Percentiles rank a stretch among this genome's conserved stretches.
Conservation (phyloP, 2,113 vertebrate genomes). For the Tragelaphus imberbis region DNA sequence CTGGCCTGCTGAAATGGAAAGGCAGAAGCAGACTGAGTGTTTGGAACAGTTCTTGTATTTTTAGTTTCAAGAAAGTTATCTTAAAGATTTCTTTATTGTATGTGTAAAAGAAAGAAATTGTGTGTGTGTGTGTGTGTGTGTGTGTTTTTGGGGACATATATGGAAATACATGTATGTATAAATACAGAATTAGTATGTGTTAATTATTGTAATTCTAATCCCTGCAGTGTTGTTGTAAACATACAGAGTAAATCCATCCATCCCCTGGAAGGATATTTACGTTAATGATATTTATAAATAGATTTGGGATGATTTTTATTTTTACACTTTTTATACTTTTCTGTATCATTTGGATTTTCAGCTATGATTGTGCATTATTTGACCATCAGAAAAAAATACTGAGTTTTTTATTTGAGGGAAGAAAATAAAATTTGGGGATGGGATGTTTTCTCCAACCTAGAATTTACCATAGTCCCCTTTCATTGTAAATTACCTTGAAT, state of each 20-base stretch:
- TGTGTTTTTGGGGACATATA: too few species aligned
- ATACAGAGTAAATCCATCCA: not conserved
- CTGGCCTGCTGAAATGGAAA: not conserved
- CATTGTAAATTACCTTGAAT: not conserved
- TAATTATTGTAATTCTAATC: not conserved
- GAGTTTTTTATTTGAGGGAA: not conserved
- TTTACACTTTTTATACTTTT: not conserved
- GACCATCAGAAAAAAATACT: not conserved
- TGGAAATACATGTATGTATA: not conserved
- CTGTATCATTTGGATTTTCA: slow-evolving; percentile 16
- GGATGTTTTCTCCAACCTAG: not conserved
- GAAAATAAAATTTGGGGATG: not conserved
- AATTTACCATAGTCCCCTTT: not conserved
- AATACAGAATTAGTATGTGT: not conserved
- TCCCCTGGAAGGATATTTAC: not conserved
- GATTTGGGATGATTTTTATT: slow-evolving; percentile 1
- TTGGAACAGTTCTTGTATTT: not conserved
- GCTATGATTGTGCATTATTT: not conserved
- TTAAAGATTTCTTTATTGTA: not conserved
- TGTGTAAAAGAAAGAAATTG: not conserved
- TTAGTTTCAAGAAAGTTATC: slow-evolving; percentile 2
- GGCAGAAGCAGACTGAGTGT: not conserved
- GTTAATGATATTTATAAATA: slow-evolving; percentile 19
- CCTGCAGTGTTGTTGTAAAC: not conserved
- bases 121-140: not conserved